Evolutionary conservation across 2,888 invertebrate species (phyloP).

Genomic region (Eremobia ochroleuca): DNA sequence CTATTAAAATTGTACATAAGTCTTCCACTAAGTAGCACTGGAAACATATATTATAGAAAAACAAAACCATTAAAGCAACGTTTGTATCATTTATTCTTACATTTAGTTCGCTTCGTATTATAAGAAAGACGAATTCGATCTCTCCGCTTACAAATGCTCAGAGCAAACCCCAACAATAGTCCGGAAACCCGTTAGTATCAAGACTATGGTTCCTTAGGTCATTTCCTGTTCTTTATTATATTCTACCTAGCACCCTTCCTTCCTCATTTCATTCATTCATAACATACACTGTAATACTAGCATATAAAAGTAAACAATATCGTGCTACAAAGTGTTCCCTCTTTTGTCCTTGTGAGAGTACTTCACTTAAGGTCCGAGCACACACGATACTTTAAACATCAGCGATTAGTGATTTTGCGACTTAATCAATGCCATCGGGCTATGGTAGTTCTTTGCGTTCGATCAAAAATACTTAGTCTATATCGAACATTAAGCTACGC

Average conservation of each 20-base stretch:
- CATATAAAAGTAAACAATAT: constrained; percentile 13
- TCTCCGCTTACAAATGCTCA: constrained; percentile 25
- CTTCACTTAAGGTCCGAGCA: neutral
- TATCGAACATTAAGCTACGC: neutral
- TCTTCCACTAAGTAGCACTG: neutral
- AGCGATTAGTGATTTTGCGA: neutral
- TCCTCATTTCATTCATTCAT: constrained; percentile 52
- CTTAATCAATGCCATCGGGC: neutral
- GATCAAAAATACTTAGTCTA: neutral
- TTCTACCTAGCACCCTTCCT: constrained; percentile 34
- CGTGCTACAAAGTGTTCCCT: constrained; percentile 13
- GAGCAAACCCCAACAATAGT: constrained; percentile 42
- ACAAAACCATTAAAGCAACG: neutral
- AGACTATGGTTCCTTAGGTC: constrained; percentile 35
- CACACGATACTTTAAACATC: neutral
- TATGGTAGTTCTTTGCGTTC: neutral
- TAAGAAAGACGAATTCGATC: constrained; percentile 8
- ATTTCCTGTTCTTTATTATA: constrained; percentile 48
- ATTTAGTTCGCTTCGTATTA: neutral
- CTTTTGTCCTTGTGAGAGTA: constrained; percentile 16
- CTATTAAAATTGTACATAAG: neutral
- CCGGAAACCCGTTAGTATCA: constrained; percentile 51
- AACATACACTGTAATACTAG: constrained; percentile 15
- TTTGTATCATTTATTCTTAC: neutral
- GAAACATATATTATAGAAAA: neutral